These are phyloP conservation scores for Silurus asotus DNA, from an alignment of 2,113 vertebrate species.

Conservation along the genomic window DNA sequence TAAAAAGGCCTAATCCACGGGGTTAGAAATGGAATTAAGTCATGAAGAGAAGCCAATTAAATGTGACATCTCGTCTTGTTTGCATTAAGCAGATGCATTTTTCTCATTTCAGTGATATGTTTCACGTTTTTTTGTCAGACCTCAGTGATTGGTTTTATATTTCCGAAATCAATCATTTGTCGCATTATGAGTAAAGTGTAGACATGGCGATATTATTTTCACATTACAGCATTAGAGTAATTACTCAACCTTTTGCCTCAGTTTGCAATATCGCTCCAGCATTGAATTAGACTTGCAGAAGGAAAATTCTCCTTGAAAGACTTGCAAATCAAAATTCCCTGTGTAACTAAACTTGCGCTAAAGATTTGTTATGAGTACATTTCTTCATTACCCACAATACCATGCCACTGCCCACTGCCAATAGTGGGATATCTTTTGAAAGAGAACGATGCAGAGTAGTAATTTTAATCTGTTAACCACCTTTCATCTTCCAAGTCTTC, in stretches of 20 bases:
- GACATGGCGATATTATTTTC: conserved; percentile 6
- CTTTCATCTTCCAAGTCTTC: background rate
- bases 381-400: background rate
- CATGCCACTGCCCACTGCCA: background rate
- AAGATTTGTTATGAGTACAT: background rate
- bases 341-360: background rate
- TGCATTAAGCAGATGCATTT: conserved; percentile 20
- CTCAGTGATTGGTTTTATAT: conserved; percentile 10
- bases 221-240: conserved; percentile 8
- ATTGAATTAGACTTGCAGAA: background rate
- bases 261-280: background rate
- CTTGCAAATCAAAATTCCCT: background rate
- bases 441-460: background rate
- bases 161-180: conserved; percentile 21
- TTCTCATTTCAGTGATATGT: background rate
- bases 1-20: conserved; percentile 4
- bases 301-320: background rate
- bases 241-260: conserved; percentile 1
- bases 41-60: background rate
- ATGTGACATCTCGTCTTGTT: background rate
- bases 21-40: background rate
- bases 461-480: background rate
- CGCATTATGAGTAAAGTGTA: background rate
- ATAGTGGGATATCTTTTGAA: background rate
- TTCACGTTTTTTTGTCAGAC: background rate